phyloP scores from a whole-genome alignment of 1,140 invertebrate genomes.

The Chironomus tepperi region DNA sequence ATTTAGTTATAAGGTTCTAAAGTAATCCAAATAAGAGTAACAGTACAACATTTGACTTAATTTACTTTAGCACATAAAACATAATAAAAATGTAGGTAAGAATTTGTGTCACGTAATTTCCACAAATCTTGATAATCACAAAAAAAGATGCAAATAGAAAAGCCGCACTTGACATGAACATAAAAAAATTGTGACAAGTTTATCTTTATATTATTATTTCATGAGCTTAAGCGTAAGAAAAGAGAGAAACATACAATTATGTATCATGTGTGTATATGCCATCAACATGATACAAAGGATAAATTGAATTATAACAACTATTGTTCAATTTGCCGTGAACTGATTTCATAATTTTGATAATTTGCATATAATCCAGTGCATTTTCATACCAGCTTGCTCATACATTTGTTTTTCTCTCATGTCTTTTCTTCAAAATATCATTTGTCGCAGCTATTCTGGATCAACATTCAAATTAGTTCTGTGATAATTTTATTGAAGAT shows the following conservation, averaged over 20 bases:
- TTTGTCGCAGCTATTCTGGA: too few species aligned
- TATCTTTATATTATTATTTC: conserved; percentile 3
- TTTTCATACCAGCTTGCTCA: background rate
- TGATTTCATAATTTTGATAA: conserved; percentile 24
- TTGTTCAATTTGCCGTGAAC: conserved; percentile 16
- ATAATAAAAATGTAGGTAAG: too few species aligned
- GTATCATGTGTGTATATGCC: background rate
- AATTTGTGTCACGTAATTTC: background rate
- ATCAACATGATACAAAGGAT: background rate
- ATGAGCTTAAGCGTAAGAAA: background rate
- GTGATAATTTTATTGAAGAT: too few species aligned
- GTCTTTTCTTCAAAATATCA: background rate
- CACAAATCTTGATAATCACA: background rate
- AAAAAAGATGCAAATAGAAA: conserved; percentile 12
- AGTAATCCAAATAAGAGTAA: too few species aligned
- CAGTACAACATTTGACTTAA: too few species aligned
- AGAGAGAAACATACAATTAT: background rate
- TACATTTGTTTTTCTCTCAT: background rate
- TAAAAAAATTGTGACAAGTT: conserved; percentile 18
- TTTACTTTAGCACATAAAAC: too few species aligned
- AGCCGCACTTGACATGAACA: conserved; percentile 16
- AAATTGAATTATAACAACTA: conserved; percentile 16
- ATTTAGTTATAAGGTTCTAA: too few species aligned
- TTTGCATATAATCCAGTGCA: conserved; percentile 1
- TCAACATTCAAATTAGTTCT: too few species aligned